These are phyloP conservation scores for Poecilia picta DNA, from an alignment of 2,797 vertebrate species.

Conservation along the genomic window DNA sequence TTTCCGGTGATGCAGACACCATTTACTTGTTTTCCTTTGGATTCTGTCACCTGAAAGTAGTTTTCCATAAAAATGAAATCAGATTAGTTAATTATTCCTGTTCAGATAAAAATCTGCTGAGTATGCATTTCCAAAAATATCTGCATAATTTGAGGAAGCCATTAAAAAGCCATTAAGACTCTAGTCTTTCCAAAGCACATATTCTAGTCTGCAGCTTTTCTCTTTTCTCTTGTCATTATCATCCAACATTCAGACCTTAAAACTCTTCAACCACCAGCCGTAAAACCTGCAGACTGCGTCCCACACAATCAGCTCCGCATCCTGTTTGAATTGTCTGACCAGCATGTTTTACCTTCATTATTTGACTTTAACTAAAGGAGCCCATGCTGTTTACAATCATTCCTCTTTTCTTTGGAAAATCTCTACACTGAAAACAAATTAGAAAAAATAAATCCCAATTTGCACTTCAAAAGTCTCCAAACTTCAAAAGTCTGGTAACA, in stretches of 20 bases:
- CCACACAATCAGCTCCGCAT: background rate
- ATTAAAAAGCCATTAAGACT: constrained; percentile 23
- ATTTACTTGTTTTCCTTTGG: background rate
- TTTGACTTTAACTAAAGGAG: constrained; percentile 16
- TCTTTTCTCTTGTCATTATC: constrained; percentile 68
- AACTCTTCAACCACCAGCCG: constrained; percentile 8
- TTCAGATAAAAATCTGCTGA: constrained; percentile 14
- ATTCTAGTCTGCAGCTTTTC: constrained; percentile 12
- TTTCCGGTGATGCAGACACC: constrained; percentile 15
- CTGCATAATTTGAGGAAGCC: constrained; percentile 16
- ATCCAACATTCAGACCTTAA: constrained; percentile 8
- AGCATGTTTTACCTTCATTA: constrained; percentile 6
- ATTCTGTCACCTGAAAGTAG: background rate
- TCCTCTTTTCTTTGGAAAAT: constrained; percentile 16
- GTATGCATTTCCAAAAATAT: constrained; percentile 13
- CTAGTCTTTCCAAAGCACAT: constrained; percentile 17
- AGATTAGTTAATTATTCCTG: constrained; percentile 6
- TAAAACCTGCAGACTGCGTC: background rate
- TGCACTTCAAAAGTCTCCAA: constrained; percentile 54
- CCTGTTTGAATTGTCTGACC: background rate
- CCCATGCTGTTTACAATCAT: background rate
- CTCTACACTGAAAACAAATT: constrained; percentile 12
- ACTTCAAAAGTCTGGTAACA: constrained; percentile 42
- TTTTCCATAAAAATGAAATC: constrained; percentile 12
- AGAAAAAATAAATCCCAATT: constrained; percentile 49